Evolutionary conservation across 1,140 invertebrate genomes (phyloP).

Genomic region (Leptinotarsa defecta): DNA sequence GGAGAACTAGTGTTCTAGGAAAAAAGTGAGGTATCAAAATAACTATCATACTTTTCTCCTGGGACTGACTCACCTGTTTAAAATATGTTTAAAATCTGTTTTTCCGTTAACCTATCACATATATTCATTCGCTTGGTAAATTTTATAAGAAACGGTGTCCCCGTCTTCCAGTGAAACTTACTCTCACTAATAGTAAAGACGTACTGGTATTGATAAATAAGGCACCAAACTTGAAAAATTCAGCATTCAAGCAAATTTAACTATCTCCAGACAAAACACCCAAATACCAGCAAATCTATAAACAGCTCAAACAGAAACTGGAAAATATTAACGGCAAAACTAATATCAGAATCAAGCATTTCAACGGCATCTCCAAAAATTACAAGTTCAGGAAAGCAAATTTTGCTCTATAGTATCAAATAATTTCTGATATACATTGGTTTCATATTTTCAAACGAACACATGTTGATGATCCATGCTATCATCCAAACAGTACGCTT

Average conservation of each 20-base stretch:
- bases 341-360: not conserved
- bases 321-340: not conserved
- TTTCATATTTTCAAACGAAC: no score
- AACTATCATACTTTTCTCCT: not conserved
- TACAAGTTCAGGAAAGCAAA: no score
- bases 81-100: no score
- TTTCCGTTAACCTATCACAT: no score
- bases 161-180: not conserved
- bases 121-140: not conserved
- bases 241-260: not conserved
- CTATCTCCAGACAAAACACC: not conserved
- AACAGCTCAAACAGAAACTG: not conserved
- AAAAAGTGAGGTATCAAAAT: not conserved
- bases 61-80: not conserved
- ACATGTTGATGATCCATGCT: no score
- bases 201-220: not conserved
- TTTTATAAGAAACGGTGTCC: not conserved
- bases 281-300: not conserved
- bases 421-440: no score
- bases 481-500: no score
- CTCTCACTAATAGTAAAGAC: not conserved
- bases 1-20: not conserved
- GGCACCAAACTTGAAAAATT: not conserved
- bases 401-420: no score
- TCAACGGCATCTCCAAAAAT: not conserved